Evolutionary conservation across 2,797 vertebrate genomes (phyloP).

Genomic region (Champsocephalus esox): DNA sequence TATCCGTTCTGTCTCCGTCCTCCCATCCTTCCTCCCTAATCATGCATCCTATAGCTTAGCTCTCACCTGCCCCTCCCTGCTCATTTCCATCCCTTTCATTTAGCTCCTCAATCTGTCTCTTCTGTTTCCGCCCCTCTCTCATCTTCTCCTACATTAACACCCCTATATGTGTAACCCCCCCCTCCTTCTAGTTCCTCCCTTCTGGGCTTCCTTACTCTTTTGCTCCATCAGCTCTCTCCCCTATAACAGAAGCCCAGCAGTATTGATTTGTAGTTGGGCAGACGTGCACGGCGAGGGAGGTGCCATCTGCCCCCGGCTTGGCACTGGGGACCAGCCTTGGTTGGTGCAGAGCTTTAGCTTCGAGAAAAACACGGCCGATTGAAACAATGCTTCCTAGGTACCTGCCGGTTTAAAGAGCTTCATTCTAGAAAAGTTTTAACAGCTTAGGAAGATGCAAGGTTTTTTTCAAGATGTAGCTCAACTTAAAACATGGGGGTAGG

Average conservation of each 20-base stretch:
- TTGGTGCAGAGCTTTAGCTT: conserved; percentile 35
- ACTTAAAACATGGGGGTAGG: too few species aligned
- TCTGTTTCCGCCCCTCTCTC: not conserved
- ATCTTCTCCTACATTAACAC: conserved; percentile 16
- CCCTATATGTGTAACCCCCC: not conserved
- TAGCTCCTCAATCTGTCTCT: conserved; percentile 25
- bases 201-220: not conserved
- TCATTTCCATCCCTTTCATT: conserved; percentile 36
- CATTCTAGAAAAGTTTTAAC: conserved; percentile 44
- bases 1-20: conserved; percentile 20
- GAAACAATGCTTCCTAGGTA: conserved; percentile 42
- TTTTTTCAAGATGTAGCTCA: not conserved
- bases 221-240: conserved; percentile 22
- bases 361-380: conserved; percentile 36
- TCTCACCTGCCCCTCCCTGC: conserved; percentile 19
- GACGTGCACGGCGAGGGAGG: conserved; percentile 27
- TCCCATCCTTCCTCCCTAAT: conserved; percentile 6
- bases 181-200: not conserved
- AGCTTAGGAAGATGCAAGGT: conserved; percentile 31
- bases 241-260: conserved; percentile 15
- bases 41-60: not conserved
- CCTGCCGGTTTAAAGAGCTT: conserved; percentile 50
- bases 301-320: conserved; percentile 53
- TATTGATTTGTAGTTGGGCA: conserved; percentile 49
- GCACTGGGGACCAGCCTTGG: conserved; percentile 27